Percentiles rank a stretch among this genome's conserved stretches.
Conservation (phyloP, 2,888 invertebrate species). For the Lochmaea capreae region DNA sequence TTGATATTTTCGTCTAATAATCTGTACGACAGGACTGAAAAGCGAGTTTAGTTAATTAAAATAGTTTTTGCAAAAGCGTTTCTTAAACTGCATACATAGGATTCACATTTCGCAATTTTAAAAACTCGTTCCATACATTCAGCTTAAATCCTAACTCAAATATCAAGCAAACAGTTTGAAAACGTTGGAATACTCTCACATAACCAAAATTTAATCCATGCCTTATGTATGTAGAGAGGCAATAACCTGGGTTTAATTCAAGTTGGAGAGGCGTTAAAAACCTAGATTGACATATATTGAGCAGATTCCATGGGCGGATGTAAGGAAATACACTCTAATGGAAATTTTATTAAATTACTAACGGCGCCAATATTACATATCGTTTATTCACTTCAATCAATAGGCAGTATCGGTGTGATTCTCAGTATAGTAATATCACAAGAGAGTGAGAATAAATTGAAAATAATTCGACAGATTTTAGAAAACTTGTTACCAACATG, state of each 20-base stretch:
- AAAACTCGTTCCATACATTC: conserved; percentile 46
- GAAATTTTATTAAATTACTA: background rate
- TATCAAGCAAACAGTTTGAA: conserved; percentile 35
- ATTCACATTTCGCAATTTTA: conserved; percentile 35
- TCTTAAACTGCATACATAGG: conserved; percentile 21
- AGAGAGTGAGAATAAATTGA: too few relatives aligned
- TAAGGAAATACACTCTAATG: background rate
- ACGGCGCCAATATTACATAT: background rate
- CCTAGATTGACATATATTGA: conserved; percentile 41
- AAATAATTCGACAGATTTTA: too few relatives aligned
- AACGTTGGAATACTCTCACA: conserved; percentile 43
- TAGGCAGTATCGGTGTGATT: too few relatives aligned
- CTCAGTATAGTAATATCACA: too few relatives aligned
- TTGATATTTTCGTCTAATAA: background rate
- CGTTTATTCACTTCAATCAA: too few relatives aligned
- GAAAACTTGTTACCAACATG: too few relatives aligned
- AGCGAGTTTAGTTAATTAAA: conserved; percentile 18
- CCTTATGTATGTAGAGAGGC: conserved; percentile 42
- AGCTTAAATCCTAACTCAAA: conserved; percentile 42
- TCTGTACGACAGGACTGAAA: background rate
- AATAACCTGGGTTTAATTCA: conserved; percentile 49
- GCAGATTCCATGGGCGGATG: conserved; percentile 31
- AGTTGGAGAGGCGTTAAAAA: conserved; percentile 46
- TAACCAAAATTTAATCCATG: conserved; percentile 48
- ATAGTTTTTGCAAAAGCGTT: conserved; percentile 22